phyloP scores from a whole-genome alignment of 1,140 invertebrate species.

The Samia ricini region DNA sequence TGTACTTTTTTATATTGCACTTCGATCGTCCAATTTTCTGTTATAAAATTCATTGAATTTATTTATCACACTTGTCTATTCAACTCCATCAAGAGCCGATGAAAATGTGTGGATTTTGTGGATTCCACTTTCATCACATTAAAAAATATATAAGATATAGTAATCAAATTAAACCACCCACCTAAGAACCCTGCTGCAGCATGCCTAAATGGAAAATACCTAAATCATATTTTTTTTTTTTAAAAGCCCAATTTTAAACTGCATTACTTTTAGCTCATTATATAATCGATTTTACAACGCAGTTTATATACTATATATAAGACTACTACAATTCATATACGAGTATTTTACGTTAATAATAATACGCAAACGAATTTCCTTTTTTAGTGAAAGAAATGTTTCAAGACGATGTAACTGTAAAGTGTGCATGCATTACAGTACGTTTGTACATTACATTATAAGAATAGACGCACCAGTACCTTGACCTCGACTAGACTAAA shows the following conservation, averaged over 20 bases:
- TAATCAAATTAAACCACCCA: too few species aligned
- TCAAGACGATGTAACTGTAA: neutral
- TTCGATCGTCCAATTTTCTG: neutral
- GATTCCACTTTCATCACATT: too few species aligned
- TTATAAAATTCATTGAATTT: neutral
- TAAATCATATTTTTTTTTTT: neutral
- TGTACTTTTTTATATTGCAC: neutral
- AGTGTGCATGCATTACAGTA: neutral
- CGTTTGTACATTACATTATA: neutral
- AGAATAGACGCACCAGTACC: constrained; percentile 25
- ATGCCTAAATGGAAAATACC: too few species aligned
- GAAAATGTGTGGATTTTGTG: too few species aligned
- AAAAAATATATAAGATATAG: too few species aligned
- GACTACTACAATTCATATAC: too few species aligned
- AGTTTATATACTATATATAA: too few species aligned
- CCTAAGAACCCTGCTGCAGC: too few species aligned
- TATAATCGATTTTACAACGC: too few species aligned
- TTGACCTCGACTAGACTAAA: constrained; percentile 51
- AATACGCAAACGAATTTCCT: too few species aligned
- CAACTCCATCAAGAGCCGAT: too few species aligned
- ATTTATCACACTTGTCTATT: neutral
- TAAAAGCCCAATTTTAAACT: neutral
- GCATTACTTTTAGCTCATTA: neutral
- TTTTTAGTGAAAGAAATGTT: neutral
- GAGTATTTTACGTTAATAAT: too few species aligned